Base-by-base conservation (phyloP, 53 echinoderm and acorn worm genomes). In the Glandiceps talaboti region DNA sequence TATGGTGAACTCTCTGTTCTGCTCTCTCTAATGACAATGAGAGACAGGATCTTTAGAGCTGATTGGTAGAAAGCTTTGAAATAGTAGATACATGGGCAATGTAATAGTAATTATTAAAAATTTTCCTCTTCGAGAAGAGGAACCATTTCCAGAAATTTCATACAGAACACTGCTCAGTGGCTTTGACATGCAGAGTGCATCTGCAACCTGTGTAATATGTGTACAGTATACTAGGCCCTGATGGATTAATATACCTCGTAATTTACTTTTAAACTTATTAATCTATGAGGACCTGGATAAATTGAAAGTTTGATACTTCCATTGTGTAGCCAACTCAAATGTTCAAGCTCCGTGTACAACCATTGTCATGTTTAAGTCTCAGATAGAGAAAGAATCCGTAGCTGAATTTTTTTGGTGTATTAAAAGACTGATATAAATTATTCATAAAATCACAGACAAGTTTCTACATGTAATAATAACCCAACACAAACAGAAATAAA, bases 181-280 rank as follows among this genome's bases (percentile, higher is more conserved):
- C n/a, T n/a, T n/a, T n/a, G n/a, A 45, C 64, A 6, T 6, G 64
- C 64, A 45, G 64, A 45, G 64, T 45, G 64, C 64, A 6, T 45
- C 64, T 45, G 64, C 64, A 45, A 20, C 20, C 6, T 12, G 64
- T 45, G 64, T 45, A 45, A 45, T 45, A 45, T 45, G 64, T 45
- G 64, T 45, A 45, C 64, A 45, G 64, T 45, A 45, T 45, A 45
- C 64, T 45, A 45, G 64, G 64, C 64, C 64, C 64, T 45, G 64
- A 45, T 45, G 64, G 64, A 45, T 45, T 45, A 45, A 45, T 45
- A 45, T 45, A 45, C 64, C 64, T 45, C 64, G 20, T 45, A 45
- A 45, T 45, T 45, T 45, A 45, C 64, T 45, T 45, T 45, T 45
- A 6, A 45, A 45, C 64, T 45, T 45, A 45, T 45, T 45, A 45